These are phyloP conservation scores for Diachasma alloeum DNA, from an alignment of 1,140 invertebrate species.

Conservation along the genomic window DNA sequence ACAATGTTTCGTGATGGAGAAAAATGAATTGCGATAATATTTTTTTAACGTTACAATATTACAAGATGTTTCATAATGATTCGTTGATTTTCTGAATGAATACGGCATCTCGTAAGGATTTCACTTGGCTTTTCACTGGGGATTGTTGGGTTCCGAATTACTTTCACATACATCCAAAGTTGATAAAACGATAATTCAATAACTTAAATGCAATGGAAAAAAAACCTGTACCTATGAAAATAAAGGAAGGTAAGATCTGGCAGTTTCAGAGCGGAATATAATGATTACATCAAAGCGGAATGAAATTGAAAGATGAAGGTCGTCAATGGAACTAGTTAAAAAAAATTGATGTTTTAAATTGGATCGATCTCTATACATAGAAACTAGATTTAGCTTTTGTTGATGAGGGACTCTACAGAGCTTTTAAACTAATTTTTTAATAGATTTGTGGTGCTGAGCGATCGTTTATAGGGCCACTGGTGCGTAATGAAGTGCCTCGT, in stretches of 20 bases:
- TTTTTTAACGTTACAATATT: too few species aligned
- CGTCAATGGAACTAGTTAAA: neutral
- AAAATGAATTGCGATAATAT: too few species aligned
- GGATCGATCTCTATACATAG: neutral
- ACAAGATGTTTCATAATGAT: too few species aligned
- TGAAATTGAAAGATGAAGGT: neutral
- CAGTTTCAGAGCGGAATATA: constrained; percentile 2
- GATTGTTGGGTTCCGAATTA: neutral
- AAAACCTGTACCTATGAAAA: neutral
- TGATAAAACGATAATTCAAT: neutral
- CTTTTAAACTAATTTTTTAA: constrained; percentile 49
- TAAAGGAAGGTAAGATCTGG: neutral
- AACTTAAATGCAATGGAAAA: neutral
- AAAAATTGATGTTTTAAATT: neutral
- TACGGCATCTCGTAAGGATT: too few species aligned
- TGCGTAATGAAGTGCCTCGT: constrained; percentile 79
- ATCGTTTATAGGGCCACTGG: constrained; percentile 69
- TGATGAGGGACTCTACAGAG: neutral
- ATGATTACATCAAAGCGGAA: neutral
- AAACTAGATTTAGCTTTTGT: neutral
- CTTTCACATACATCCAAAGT: neutral
- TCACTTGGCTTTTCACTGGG: too few species aligned
- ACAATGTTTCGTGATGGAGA: neutral
- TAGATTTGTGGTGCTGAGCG: constrained; percentile 76
- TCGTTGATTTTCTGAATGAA: too few species aligned